A percentile compares a stretch with the other conserved stretches of the same genome.
Evolutionary conservation across 2,888 invertebrate genomes (phyloP).

Genomic region (Conus canariensis): DNA sequence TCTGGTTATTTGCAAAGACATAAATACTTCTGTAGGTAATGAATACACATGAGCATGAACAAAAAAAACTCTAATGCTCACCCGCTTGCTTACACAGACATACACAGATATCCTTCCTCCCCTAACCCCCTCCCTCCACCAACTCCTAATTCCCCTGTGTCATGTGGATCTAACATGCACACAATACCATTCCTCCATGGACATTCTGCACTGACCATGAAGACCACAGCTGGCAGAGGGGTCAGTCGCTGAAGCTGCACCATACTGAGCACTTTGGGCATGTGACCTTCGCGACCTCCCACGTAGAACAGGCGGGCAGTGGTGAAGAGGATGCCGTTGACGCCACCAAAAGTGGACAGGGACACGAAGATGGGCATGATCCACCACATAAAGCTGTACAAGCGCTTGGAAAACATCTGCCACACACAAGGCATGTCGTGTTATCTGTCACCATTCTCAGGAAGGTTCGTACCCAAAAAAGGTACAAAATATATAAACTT

Average conservation of each 20-base stretch:
- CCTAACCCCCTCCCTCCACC: neutral
- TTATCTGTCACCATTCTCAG: too few species aligned
- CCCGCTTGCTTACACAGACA: too few species aligned
- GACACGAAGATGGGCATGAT: conserved; percentile 97
- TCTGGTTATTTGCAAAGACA: too few species aligned
- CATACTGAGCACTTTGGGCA: conserved; percentile 98
- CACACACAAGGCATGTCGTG: neutral
- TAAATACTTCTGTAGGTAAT: too few species aligned
- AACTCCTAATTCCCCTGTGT: neutral
- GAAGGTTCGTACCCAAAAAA: too few species aligned
- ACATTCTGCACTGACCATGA: conserved; percentile 84
- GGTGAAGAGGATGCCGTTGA: conserved; percentile 97
- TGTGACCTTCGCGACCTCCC: conserved; percentile 97
- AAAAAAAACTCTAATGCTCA: too few species aligned
- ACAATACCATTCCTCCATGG: neutral
- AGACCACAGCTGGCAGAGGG: conserved; percentile 95
- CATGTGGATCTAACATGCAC: too few species aligned
- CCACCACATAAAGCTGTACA: conserved; percentile 95
- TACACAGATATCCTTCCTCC: neutral
- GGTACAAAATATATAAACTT: too few species aligned
- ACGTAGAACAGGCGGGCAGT: conserved; percentile 87
- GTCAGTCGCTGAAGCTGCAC: conserved; percentile 93
- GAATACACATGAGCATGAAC: too few species aligned
- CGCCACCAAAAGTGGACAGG: conserved; percentile 91
- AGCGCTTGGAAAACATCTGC: conserved; percentile 91